These are phyloP conservation scores for Sphaerophoria taeniata DNA, from an alignment of 2,888 invertebrate species.

Conservation along the genomic window DNA sequence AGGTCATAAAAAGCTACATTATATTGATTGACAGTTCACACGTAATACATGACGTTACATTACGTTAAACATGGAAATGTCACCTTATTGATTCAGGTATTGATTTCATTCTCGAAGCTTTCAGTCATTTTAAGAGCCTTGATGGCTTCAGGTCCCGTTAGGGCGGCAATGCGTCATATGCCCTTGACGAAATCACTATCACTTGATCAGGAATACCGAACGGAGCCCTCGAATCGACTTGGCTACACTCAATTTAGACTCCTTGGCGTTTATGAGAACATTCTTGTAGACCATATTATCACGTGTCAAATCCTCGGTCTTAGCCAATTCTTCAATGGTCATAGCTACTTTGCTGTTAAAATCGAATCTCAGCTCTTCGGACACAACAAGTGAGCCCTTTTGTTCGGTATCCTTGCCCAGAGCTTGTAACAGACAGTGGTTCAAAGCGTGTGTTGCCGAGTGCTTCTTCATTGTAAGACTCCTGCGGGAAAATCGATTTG, in stretches of 20 bases:
- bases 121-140: conserved; percentile 93
- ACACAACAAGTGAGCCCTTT: no score
- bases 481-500: conserved; percentile 93
- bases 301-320: conserved; percentile 91
- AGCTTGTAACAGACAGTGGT: no score
- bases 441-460: no score
- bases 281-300: conserved; percentile 90
- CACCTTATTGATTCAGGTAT: conserved; percentile 80
- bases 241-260: conserved; percentile 91
- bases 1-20: no score
- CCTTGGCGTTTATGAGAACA: conserved; percentile 93
- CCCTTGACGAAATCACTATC: conserved; percentile 97
- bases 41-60: no score
- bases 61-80: no score
- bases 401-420: no score
- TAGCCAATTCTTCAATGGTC: conserved; percentile 93
- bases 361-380: no score
- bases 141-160: conserved; percentile 96
- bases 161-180: conserved; percentile 96
- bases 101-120: conserved; percentile 89
- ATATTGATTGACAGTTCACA: no score
- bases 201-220: conserved; percentile 99
- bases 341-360: conserved; percentile 97
- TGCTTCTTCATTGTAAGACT: conserved; percentile 99
- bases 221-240: conserved; percentile 96